phyloP scores from a whole-genome alignment of 2,888 invertebrate genomes.

The Strigamia maritima region DNA sequence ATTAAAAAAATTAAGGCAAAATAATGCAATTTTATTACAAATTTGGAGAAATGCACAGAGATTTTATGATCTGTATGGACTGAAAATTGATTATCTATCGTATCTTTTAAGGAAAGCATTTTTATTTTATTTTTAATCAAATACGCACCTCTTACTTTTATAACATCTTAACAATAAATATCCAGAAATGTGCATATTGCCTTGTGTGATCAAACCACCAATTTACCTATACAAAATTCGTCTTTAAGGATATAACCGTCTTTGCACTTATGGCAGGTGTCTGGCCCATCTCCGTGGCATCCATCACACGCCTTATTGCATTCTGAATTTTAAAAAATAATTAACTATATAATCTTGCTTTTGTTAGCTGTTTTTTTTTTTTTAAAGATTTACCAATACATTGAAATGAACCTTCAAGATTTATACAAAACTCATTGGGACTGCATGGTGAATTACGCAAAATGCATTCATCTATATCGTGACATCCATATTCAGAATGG shows the following conservation, averaged over 20 bases:
- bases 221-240: conserved; percentile 72
- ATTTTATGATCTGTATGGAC: too few species aligned
- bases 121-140: too few species aligned
- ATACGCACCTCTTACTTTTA: too few species aligned
- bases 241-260: conserved; percentile 64
- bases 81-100: too few species aligned
- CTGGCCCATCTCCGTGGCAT: conserved; percentile 85
- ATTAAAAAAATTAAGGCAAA: too few species aligned
- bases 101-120: too few species aligned
- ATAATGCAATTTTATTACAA: too few species aligned
- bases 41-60: too few species aligned
- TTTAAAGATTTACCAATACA: conserved; percentile 60
- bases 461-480: conserved; percentile 80
- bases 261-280: conserved; percentile 81
- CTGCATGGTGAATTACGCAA: conserved; percentile 57
- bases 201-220: background rate
- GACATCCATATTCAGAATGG: conserved; percentile 71
- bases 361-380: background rate
- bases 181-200: too few species aligned
- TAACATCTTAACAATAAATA: too few species aligned
- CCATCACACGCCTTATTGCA: conserved; percentile 81
- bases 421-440: conserved; percentile 77
- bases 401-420: conserved; percentile 76
- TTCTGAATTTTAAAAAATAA: conserved; percentile 52
- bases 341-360: background rate